Conservation (phyloP, 2,797 vertebrate species). For the Otolemur crassicaudatus region DNA sequence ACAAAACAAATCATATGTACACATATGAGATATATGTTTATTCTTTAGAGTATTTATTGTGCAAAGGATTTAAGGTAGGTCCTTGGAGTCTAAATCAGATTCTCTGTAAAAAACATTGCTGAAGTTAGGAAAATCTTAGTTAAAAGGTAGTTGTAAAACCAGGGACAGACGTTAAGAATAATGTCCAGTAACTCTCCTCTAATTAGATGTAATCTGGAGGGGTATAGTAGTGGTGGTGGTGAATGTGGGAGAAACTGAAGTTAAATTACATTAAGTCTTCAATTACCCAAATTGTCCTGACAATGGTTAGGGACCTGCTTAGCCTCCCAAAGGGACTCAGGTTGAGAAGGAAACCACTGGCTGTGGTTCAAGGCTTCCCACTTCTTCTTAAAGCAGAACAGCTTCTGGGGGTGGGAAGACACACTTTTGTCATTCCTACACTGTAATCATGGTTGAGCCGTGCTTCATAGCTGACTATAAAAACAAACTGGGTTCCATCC, state of each 20-base stretch:
- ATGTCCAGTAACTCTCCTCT: neutral
- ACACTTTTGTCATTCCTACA: neutral
- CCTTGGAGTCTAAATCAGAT: neutral
- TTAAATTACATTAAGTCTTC: neutral
- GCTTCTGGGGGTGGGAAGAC: neutral
- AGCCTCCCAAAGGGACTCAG: neutral
- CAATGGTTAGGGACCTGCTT: neutral
- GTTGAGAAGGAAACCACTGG: neutral
- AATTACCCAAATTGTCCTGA: neutral
- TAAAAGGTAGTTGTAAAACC: neutral
- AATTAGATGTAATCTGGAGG: neutral
- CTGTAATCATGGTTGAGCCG: neutral
- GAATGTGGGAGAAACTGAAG: neutral
- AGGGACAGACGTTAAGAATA: neutral
- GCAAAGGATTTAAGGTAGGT: neutral
- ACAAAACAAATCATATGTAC: neutral
- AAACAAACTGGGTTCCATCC: constrained; percentile 10
- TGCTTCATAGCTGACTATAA: neutral
- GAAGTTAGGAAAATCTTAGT: neutral
- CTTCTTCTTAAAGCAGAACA: neutral
- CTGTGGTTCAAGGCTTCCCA: neutral
- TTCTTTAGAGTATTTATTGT: neutral
- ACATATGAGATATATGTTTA: neutral
- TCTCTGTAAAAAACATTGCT: constrained; percentile 7
- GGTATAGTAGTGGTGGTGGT: neutral